Percentiles rank a stretch among this genome's conserved stretches.
phyloP scores from a whole-genome alignment of 2,888 invertebrate genomes.

The Mactromeris polynyma region DNA sequence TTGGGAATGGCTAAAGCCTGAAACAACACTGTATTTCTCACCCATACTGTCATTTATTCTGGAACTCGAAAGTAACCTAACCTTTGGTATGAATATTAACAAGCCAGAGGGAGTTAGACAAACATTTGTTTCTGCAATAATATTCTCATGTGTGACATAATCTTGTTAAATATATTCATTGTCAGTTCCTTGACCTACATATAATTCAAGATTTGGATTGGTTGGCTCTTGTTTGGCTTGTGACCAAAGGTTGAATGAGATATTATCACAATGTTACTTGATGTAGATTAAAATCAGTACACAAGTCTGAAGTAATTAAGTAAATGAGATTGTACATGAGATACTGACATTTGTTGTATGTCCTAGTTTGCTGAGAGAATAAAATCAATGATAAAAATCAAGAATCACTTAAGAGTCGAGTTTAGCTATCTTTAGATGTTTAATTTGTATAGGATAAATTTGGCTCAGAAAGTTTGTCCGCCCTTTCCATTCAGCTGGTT shows the following conservation, averaged over 20 bases:
- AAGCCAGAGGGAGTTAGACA: neutral
- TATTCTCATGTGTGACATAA: neutral
- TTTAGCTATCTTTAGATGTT: neutral
- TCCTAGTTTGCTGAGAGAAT: neutral
- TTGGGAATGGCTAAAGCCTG: too few relatives aligned
- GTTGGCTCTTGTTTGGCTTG: constrained; percentile 1
- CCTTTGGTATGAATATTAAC: neutral
- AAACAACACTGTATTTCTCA: too few relatives aligned
- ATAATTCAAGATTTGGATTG: neutral
- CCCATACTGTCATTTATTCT: too few relatives aligned
- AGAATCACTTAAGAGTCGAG: neutral
- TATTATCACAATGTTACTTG: neutral
- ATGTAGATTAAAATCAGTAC: constrained; percentile 9
- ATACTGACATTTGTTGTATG: neutral
- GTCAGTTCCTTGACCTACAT: neutral
- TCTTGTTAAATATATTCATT: neutral
- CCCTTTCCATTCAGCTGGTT: too few relatives aligned
- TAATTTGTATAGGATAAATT: neutral
- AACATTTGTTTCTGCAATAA: neutral
- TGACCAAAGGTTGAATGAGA: neutral
- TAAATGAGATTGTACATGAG: neutral
- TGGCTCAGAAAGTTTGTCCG: too few relatives aligned
- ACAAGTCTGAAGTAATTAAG: neutral
- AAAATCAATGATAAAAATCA: neutral
- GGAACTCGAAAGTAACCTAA: neutral